Evolutionary conservation across 2,888 invertebrate species (phyloP), one percentile per base, ranked within the genome.

Genomic region (Cosmopolites sordidus): DNA sequence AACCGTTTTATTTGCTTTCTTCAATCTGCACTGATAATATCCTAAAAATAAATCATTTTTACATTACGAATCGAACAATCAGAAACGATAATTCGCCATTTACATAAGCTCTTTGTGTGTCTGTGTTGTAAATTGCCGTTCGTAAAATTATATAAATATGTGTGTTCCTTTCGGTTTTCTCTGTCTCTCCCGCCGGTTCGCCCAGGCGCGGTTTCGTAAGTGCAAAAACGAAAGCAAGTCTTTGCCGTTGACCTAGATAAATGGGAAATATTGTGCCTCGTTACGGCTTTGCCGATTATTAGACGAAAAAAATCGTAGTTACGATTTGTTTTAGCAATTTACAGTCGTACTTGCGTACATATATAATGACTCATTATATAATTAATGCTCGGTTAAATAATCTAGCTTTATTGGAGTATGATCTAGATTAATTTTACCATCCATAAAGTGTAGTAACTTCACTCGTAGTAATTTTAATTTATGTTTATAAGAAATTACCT

Each of bases 211-310:
- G 43, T 15, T 16, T 45, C 45, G 15, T 38, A 37, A 45, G 45
- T 45, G 38, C 37, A 33, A 38, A 33, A 37, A 37, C 38, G 45
- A 45, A 38, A 38, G 45, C 38, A 45, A 38, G 16, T 18, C 38
- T 18, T 33, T 43, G 12, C 45, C 3, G 45, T 14, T 17, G 45
- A 45, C 45, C 45, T 38, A 45, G 37, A 45, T 45, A 18, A 12
- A 33, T 33, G n/a, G 33, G 12, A 33, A 33, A 33, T 33, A 33
- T 33, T 33, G 33, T 12, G 33, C 5, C n/a, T 12, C 11, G 33
- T 33, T 33, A 33, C 11, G 33, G 33, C 12, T 33, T 33, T 33
- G 12, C 5, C 33, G 33, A 12, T 33, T 33, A 33, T 22, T 22
- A 22, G 22, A 22, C 8, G 22, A 22, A 22, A 22, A 22, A n/a